These are phyloP conservation scores for Sinocyclocheilus maitianheensis DNA, from an alignment of 2,113 vertebrate genomes.

Conservation along the genomic window DNA sequence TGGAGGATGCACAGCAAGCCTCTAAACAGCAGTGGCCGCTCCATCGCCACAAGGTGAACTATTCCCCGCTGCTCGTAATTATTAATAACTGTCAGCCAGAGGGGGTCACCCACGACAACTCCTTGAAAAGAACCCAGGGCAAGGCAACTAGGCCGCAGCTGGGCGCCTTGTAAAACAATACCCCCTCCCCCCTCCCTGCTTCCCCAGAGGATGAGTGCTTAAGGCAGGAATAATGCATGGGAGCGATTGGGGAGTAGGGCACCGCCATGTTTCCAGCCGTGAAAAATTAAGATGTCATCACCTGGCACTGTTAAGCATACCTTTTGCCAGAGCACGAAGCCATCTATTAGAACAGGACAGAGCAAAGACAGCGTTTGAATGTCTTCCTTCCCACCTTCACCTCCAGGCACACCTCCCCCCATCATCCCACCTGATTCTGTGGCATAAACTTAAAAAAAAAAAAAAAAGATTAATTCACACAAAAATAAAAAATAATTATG, in stretches of 20 bases:
- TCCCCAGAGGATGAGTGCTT: conserved; percentile 64
- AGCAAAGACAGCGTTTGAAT: conserved; percentile 48
- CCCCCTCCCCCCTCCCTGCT: conserved; percentile 40
- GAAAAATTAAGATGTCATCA: conserved; percentile 76
- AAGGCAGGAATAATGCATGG: conserved; percentile 75
- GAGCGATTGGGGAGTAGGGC: conserved; percentile 44
- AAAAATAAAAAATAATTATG: too few species aligned
- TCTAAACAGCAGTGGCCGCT: conserved; percentile 56
- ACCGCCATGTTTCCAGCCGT: conserved; percentile 59
- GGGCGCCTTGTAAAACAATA: conserved; percentile 74
- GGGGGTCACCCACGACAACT: conserved; percentile 73
- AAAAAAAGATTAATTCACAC: neutral
- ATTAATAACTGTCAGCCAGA: conserved; percentile 78
- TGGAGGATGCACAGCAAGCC: conserved; percentile 53
- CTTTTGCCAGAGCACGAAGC: conserved; percentile 57
- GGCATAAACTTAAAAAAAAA: neutral
- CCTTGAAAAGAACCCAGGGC: conserved; percentile 71
- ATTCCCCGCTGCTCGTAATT: conserved; percentile 73
- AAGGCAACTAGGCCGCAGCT: conserved; percentile 72
- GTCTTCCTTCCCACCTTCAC: neutral
- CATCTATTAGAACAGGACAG: conserved; percentile 59
- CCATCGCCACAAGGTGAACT: conserved; percentile 74
- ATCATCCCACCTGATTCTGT: neutral
- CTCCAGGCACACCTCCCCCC: neutral
- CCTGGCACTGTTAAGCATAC: conserved; percentile 66